Percentiles rank a stretch among this genome's conserved stretches.
Evolutionary conservation across 2,113 vertebrate species (phyloP).

Genomic region (Psephotus haematonotus): DNA sequence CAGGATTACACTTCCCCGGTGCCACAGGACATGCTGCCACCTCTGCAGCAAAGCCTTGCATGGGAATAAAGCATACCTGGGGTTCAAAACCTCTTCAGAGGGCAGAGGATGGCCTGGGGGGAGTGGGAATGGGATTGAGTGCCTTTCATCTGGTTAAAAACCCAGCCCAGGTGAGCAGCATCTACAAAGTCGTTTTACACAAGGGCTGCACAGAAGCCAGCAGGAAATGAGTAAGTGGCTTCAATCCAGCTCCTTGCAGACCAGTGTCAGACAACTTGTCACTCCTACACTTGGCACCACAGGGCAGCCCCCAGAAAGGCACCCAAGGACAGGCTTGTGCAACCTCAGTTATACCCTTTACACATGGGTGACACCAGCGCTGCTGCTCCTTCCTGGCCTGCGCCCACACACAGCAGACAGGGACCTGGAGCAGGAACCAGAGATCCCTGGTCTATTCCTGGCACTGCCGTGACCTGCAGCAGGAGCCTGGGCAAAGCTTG

Average conservation of each 20-base stretch:
- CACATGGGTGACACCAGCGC: not conserved
- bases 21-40: not conserved
- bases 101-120: not conserved
- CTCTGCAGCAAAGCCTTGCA: not conserved
- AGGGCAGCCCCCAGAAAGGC: not conserved
- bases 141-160: not conserved
- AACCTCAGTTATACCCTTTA: fast-evolving
- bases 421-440: not conserved
- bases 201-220: not conserved
- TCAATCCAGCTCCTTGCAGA: not conserved
- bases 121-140: not conserved
- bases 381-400: not conserved
- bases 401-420: not conserved
- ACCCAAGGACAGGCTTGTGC: fast-evolving
- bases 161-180: not conserved
- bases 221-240: not conserved
- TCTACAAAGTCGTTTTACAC: not conserved
- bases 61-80: not conserved
- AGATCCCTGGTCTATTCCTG: not conserved
- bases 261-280: not conserved
- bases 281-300: not conserved
- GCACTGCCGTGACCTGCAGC: not conserved
- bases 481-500: not conserved
- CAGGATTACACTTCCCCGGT: not conserved
- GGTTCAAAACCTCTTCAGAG: not conserved